Evolutionary conservation across 2,797 vertebrate genomes (phyloP).

Genomic region (Coregonus sp.): DNA sequence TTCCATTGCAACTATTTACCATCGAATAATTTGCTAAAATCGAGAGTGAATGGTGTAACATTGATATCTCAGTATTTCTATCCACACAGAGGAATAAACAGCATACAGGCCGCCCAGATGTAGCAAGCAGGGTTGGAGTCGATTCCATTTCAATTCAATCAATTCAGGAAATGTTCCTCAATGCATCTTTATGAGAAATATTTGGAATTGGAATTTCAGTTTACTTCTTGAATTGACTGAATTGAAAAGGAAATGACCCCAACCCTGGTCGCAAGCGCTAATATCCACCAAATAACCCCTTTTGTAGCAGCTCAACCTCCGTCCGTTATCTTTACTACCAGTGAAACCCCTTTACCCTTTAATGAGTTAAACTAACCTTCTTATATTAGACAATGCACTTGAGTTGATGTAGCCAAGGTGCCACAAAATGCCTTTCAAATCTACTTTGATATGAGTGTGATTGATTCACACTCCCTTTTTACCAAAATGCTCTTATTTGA

Average conservation of each 20-base stretch:
- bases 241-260: neutral
- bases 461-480: neutral
- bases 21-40: neutral
- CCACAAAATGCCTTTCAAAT: slow-evolving; percentile 14
- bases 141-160: neutral
- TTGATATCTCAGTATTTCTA: neutral
- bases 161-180: neutral
- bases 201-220: neutral
- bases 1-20: neutral
- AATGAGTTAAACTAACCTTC: neutral
- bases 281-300: neutral
- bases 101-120: neutral
- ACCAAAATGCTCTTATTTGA: slow-evolving; percentile 12
- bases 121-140: slow-evolving; percentile 2
- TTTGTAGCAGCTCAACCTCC: neutral
- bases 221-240: neutral
- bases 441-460: neutral
- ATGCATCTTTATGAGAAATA: neutral
- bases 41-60: neutral
- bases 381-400: neutral
- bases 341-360: slow-evolving; percentile 6
- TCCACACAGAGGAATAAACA: neutral
- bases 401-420: slow-evolving; percentile 8
- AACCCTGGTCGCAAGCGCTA: slow-evolving; percentile 1
- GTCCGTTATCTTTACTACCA: neutral